Evolutionary conservation across 2,113 vertebrate genomes (phyloP).

Genomic region (Seriola dumerili): DNA sequence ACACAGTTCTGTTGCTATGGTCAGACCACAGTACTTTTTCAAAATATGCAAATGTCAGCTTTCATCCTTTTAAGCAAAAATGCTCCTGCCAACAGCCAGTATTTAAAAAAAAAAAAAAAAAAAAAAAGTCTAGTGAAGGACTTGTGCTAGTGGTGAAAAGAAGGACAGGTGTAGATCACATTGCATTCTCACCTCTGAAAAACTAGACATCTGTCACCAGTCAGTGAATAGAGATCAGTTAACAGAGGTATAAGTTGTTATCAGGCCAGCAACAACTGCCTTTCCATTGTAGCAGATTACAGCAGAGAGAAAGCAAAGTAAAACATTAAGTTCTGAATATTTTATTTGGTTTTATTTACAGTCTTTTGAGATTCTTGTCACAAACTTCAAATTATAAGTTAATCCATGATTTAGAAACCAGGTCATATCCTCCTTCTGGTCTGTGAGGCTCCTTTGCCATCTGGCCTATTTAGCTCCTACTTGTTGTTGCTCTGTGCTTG

Average conservation of each 20-base stretch:
- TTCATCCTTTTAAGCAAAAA: neutral
- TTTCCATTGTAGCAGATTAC: neutral
- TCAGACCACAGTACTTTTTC: neutral
- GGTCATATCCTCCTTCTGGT: slow-evolving; percentile 47
- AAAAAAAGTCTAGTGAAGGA: neutral
- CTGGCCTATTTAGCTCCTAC: slow-evolving; percentile 34
- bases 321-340: slow-evolving; percentile 1
- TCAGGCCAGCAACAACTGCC: neutral
- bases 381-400: slow-evolving; percentile 28
- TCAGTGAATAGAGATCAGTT: slow-evolving; percentile 16
- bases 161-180: slow-evolving; percentile 7
- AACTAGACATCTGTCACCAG: neutral
- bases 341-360: slow-evolving; percentile 16
- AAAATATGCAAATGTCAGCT: neutral
- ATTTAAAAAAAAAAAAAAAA: neutral
- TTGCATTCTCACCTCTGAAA: neutral
- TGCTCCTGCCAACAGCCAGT: neutral
- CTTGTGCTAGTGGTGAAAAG: neutral
- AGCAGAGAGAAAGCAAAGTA: neutral
- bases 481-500: slow-evolving; percentile 11
- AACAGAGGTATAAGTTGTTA: slow-evolving; percentile 4
- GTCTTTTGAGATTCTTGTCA: slow-evolving; percentile 18
- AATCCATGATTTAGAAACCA: slow-evolving; percentile 51
- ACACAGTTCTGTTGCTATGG: neutral
- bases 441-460: slow-evolving; percentile 38